These are phyloP conservation scores for Octodon degus DNA, from an alignment of 2,113 vertebrate species.

Conservation along the genomic window DNA sequence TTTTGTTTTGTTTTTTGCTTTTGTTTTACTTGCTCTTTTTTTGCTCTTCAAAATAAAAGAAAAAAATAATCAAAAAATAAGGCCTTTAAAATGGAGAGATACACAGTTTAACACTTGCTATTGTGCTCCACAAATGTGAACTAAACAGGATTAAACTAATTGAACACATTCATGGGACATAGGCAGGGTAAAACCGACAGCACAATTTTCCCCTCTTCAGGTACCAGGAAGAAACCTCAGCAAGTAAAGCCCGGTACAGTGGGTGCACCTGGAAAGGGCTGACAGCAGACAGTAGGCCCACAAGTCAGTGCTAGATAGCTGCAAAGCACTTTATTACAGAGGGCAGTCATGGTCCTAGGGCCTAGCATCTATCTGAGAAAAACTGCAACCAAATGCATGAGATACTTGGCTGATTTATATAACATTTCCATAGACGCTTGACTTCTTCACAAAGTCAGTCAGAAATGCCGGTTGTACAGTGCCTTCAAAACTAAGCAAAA, in stretches of 20 bases:
- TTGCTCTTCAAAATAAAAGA: no score
- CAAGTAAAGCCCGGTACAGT: not conserved
- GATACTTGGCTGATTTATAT: not conserved
- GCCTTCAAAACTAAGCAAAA: constrained; percentile 3
- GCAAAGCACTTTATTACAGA: not conserved
- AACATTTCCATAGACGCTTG: not conserved
- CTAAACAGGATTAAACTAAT: not conserved
- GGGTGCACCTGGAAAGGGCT: not conserved
- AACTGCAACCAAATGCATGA: not conserved
- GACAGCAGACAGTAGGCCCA: not conserved
- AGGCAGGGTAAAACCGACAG: not conserved
- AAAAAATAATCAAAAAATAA: not conserved
- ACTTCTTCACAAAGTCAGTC: constrained; percentile 1
- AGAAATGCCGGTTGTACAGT: not conserved
- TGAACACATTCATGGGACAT: not conserved
- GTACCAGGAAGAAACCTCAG: not conserved
- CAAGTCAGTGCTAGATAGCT: not conserved
- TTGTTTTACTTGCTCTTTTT: no score
- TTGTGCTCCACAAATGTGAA: not conserved
- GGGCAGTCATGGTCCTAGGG: not conserved
- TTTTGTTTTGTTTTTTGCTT: no score
- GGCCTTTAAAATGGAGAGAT: not conserved
- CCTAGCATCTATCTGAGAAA: not conserved
- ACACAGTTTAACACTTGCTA: not conserved
- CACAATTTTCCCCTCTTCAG: not conserved